phyloP scores from a whole-genome alignment of 2,797 vertebrate species.

The Alauda arvensis region DNA sequence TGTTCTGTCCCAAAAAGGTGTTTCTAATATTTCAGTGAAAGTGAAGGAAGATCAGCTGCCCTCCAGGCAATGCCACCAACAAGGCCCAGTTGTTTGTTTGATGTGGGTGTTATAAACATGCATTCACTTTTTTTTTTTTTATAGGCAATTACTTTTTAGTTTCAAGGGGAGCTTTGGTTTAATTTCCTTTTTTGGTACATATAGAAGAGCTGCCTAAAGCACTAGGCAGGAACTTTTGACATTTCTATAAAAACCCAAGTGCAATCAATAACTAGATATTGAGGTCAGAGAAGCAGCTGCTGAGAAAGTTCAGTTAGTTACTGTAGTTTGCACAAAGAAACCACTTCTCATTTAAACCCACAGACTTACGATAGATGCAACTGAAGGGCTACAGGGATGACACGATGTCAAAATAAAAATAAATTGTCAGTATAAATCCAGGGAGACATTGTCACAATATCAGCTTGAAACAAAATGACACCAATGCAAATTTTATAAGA shows the following conservation, averaged over 20 bases:
- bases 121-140: neutral
- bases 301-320: slow-evolving; percentile 24
- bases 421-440: slow-evolving; percentile 52
- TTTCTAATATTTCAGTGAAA: neutral
- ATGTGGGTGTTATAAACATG: neutral
- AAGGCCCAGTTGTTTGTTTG: neutral
- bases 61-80: neutral
- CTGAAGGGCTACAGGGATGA: slow-evolving; percentile 28
- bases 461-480: slow-evolving; percentile 59
- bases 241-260: slow-evolving; percentile 15
- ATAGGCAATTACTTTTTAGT: neutral
- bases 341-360: slow-evolving; percentile 27
- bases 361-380: neutral
- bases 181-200: neutral
- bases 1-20: neutral
- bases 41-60: neutral
- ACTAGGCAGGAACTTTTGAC: slow-evolving; percentile 6
- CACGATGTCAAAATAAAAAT: slow-evolving; percentile 53
- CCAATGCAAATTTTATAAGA: slow-evolving; percentile 54
- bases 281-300: slow-evolving; percentile 30
- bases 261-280: slow-evolving; percentile 26
- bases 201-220: slow-evolving; percentile 9
- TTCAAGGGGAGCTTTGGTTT: neutral
- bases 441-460: slow-evolving; percentile 48
- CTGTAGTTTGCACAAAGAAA: slow-evolving; percentile 20